Evolutionary conservation across 2,888 invertebrate species (phyloP).

Genomic region (Leptinotarsa tumamoca): DNA sequence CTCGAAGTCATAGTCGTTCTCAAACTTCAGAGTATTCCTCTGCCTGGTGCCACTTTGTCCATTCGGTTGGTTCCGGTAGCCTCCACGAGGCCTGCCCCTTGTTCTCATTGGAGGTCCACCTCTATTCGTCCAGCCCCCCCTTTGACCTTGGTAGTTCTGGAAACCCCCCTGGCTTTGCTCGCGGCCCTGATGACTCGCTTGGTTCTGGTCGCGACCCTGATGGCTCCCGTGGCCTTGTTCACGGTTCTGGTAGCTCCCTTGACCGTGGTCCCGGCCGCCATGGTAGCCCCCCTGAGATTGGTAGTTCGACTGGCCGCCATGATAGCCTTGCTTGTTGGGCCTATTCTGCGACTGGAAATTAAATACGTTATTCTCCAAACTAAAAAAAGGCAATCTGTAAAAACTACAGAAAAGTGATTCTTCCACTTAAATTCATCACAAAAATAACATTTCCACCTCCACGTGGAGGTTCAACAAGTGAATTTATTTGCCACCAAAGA

Average conservation of each 20-base stretch:
- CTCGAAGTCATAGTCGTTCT: constrained; percentile 98
- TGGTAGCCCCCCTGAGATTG: constrained; percentile 35
- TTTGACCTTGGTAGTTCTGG: constrained; percentile 41
- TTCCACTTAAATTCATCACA: no score
- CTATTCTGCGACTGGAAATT: constrained; percentile 59
- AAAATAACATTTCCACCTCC: no score
- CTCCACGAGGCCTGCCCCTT: constrained; percentile 52
- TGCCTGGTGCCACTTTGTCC: constrained; percentile 55
- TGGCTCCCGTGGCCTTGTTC: constrained; percentile 19
- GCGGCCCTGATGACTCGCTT: neutral
- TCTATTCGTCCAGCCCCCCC: constrained; percentile 54
- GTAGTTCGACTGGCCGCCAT: constrained; percentile 48
- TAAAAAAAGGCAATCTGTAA: neutral
- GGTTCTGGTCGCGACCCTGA: neutral
- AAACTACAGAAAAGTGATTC: no score
- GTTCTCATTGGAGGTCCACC: constrained; percentile 50
- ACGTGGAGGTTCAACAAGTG: no score
- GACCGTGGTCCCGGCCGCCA: constrained; percentile 49
- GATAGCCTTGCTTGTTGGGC: constrained; percentile 46
- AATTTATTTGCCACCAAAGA: no score
- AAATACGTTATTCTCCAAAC: neutral
- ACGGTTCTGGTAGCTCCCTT: constrained; percentile 34
- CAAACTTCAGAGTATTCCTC: constrained; percentile 87
- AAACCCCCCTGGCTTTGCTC: constrained; percentile 9
- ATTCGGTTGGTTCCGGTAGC: constrained; percentile 48